Conservation (phyloP, 2,888 invertebrate species). For the Hirtodrosophila alboralis region DNA sequence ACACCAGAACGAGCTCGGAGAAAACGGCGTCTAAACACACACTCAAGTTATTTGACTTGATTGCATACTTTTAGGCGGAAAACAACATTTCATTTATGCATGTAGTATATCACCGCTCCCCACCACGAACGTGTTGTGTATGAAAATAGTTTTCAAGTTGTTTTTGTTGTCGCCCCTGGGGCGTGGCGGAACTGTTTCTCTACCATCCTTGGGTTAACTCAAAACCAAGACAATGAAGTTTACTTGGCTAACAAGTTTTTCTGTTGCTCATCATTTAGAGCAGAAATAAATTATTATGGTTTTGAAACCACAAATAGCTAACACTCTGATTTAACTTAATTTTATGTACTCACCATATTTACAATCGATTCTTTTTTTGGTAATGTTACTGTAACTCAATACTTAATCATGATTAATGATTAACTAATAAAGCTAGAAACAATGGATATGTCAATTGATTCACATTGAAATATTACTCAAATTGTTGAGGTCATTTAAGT, state of each 20-base stretch:
- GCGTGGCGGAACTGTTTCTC: no score
- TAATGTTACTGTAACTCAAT: no score
- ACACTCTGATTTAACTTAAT: background rate
- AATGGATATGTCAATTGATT: slow-evolving; percentile 50
- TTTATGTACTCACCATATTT: background rate
- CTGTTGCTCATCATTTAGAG: slow-evolving; percentile 15
- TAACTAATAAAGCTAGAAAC: slow-evolving; percentile 24
- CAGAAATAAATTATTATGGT: slow-evolving; percentile 15
- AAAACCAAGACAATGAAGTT: slow-evolving; percentile 27
- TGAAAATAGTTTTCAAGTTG: slow-evolving; percentile 58
- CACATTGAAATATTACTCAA: slow-evolving; percentile 34
- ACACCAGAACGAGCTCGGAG: slow-evolving; percentile 16
- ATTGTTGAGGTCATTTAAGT: slow-evolving; percentile 44
- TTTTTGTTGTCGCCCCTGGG: slow-evolving; percentile 7
- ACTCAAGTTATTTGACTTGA: slow-evolving; percentile 64
- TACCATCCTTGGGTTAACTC: slow-evolving; percentile 17
- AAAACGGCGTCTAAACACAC: slow-evolving; percentile 41
- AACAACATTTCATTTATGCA: slow-evolving; percentile 53
- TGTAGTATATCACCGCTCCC: slow-evolving; percentile 1
- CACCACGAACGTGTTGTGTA: slow-evolving; percentile 53
- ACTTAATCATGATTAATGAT: slow-evolving; percentile 18
- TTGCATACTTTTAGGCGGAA: slow-evolving; percentile 71
- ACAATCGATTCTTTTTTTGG: background rate
- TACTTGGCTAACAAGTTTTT: slow-evolving; percentile 21
- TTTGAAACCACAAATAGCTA: no score